Base-by-base conservation (phyloP, 2,797 vertebrate species). In the Eupleurogrammus muticus region DNA sequence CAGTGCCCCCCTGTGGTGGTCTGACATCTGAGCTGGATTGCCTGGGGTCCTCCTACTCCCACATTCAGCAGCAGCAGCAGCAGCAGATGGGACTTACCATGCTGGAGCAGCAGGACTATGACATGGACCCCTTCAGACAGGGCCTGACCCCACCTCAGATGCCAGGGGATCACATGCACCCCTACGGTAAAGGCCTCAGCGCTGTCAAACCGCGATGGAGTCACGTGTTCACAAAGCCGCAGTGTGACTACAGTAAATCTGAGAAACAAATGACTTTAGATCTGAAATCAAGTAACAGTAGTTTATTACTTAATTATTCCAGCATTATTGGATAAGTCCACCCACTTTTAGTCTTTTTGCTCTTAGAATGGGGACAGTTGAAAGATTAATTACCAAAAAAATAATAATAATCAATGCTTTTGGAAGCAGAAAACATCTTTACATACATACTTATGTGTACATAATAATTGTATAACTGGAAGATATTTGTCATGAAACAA, bases 101-200 rank as follows among this genome's bases (percentile, higher is more conserved):
- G 69, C 89, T 97, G 65, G 96, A 98, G 78, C 95, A 95, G 82
- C 93, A 93, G 0, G 93, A 96, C 77, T 98, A 96, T 16, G 89
- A 94, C 81, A 88, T 94, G 0, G 97, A 99, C 73, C 95, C 96
- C 56, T 98, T 99, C 90, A 95, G 95, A 77, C 98, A 97, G 92
- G 97, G 96, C 50, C 95, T 99, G 77, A 99, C 97, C 70, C 98
- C 98, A 0, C 98, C 98, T 4, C 97, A 98, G 92, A 99, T 98
- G 97, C 98, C 98, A 0, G 98, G 98, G 59, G 98, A 99, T 89
- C 96, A 99, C 90, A 99, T 99, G 97, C 95, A 99, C 81, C 98
- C 97, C 50, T 99, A 97, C 0, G 97, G 98, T 99, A 95, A 94
- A 89, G 44, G 75, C 11, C 58, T 65, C 16, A 51, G 19, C 6